Conservation (phyloP, 2,888 invertebrate species). For the Sarcophaga carnaria region DNA sequence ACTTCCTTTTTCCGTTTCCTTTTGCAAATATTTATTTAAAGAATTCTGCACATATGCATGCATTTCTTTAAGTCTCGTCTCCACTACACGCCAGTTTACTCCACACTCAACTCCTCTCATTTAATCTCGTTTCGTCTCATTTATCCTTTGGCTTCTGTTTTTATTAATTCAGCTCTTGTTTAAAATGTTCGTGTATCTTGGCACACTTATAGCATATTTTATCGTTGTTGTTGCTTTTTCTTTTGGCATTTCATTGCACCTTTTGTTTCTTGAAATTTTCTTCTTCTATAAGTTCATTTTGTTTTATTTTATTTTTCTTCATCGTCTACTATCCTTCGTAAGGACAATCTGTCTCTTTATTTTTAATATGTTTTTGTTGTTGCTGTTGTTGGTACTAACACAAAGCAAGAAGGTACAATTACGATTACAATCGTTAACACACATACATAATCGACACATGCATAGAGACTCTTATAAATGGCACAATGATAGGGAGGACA, state of each 20-base stretch:
- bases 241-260: conserved; percentile 56
- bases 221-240: neutral
- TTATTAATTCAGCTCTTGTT: conserved; percentile 22
- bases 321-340: conserved; percentile 8
- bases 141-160: conserved; percentile 35
- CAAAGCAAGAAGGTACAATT: conserved; percentile 27
- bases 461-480: conserved; percentile 15
- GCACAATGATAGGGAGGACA: neutral
- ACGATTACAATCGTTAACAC: conserved; percentile 47
- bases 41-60: conserved; percentile 57
- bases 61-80: neutral
- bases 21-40: conserved; percentile 57
- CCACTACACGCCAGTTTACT: too few species aligned
- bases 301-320: neutral
- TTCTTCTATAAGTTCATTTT: neutral
- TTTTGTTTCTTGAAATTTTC: conserved; percentile 10
- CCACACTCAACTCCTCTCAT: neutral
- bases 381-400: neutral
- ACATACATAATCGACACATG: conserved; percentile 30
- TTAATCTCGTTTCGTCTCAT: conserved; percentile 28
- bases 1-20: conserved; percentile 69
- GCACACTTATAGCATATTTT: conserved; percentile 63
- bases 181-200: conserved; percentile 41
- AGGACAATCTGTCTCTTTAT: conserved; percentile 51
- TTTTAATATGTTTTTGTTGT: neutral